Evolutionary conservation across 2,888 invertebrate genomes (phyloP), one percentile per base, ranked within the genome.

Genomic region (Lasioglossum vierecki): DNA sequence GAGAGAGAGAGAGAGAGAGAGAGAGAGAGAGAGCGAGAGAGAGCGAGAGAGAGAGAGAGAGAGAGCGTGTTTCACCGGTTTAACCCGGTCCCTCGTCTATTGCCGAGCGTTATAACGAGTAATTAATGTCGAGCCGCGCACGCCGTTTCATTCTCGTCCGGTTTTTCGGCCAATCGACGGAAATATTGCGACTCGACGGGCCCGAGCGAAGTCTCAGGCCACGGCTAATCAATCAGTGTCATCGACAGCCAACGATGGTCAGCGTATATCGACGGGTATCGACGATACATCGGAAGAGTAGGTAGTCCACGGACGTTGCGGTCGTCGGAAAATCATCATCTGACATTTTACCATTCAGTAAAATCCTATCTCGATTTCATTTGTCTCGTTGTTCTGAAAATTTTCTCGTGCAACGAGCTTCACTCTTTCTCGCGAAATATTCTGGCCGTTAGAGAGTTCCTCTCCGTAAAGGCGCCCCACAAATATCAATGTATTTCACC

Each of bases 71-170:
- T 22, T 49, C 49, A 76, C 68, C 79, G 26, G 41, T 81, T 79
- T n/a, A 72, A 71, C 71, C 6, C 35, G 22, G 15, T n/a, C 11
- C 41, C 30, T 49, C 9, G n/a, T 39, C 11, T 71, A 60, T 26
- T 35, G 1, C 35, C 4, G 66, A 53, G 49, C 49, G 49, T 53
- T 53, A 53, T 53, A 53, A 53, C 35, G 39, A 44, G 82, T 82
- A 90, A 90, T 91, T 91, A 91, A 91, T 88, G 91, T 46, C 75
- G 77, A 73, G 77, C 60, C 2, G 1, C 11, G 79, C 74, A 79
- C 71, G 88, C 85, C 88, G 91, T 91, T 91, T 90, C 87, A 91
- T 89, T 90, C 82, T 57, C 83, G 68, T 73, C 73, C 22, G 49
- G 22, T 18, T 53, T 53, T 53, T 53, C 35, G 30, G 2, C n/a